Base-by-base conservation (phyloP, 2,113 vertebrate genomes). In the Pangasianodon gigas region DNA sequence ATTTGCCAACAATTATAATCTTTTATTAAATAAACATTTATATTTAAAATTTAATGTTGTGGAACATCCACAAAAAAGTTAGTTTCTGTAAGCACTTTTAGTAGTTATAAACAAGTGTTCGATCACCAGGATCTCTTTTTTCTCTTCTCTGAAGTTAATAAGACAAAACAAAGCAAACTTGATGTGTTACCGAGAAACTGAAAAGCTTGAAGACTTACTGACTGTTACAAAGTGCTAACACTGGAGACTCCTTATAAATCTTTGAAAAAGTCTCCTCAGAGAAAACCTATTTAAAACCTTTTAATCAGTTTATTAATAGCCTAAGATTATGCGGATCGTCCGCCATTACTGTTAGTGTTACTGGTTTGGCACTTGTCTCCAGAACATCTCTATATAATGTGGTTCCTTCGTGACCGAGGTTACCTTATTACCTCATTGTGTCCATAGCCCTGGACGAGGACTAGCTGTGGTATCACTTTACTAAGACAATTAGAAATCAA, bases 401-500 rank as follows among this genome's bases (percentile, higher is more conserved):
- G 67, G 13, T 60, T 85, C 16, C 54, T 58, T 58, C 29, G 8
- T 75, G 54, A 62, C 82, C 3, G 52, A 85, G 13, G 54, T 62
- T 85, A 79, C n/a, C 56, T 79, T 52, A 79, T 79, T 85, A 89
- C 54, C 88, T 75, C 56, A 54, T 37, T 77, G 67, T 75, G 81
- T 71, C 51, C n/a, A 69, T 24, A 85, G 32, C 48, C 84, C 77
- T 84, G 67, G 85, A 81, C n/a, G 67, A 87, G 52, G 69, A 75
- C 67, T 56, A 41, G 21, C 48, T 44, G 32, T 87, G 44, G 88
- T 89, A 83, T 93, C 91, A 89, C 37, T 88, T 90, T 88, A 91
- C 89, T 87, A 88, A 92, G 85, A 26, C 83, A 90, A 92, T 92
- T 92, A 92, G 79, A 90, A 90, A 87, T 87, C 69, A 87, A 37